A percentile compares a stretch with the other conserved stretches of the same genome.
Conservation (phyloP, 2,113 vertebrate species). For the Pyxicephalus adspersus region DNA sequence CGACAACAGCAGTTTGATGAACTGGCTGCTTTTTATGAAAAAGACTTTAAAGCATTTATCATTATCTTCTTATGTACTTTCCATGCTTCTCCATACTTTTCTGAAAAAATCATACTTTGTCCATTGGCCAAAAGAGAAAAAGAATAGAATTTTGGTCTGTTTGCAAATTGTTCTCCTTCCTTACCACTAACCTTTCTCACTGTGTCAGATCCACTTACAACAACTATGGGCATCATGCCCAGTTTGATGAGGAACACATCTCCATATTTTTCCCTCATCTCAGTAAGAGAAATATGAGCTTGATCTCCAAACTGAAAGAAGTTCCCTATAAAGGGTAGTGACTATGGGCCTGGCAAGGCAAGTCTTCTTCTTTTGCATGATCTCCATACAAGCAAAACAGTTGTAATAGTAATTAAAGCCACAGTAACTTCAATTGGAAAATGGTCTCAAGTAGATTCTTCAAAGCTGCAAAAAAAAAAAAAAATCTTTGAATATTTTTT, state of each 20-base stretch:
- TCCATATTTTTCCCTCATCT: conserved; percentile 66
- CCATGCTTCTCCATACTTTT: conserved; percentile 69
- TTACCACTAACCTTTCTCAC: conserved; percentile 66
- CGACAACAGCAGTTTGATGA: conserved; percentile 68
- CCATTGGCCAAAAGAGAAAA: conserved; percentile 74
- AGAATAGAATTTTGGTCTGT: conserved; percentile 67
- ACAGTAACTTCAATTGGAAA: neutral
- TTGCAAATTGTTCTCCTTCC: conserved; percentile 68
- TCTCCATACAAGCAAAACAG: neutral
- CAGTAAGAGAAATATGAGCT: conserved; percentile 69
- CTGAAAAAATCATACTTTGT: conserved; percentile 71
- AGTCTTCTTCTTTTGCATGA: neutral
- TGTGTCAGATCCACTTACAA: conserved; percentile 69
- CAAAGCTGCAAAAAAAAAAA: neutral
- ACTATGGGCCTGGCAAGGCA: conserved; percentile 65
- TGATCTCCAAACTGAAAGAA: conserved; percentile 69
- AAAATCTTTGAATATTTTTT: no score
- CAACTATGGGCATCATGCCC: conserved; percentile 66
- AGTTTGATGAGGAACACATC: conserved; percentile 70
- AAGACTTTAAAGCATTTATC: conserved; percentile 67
- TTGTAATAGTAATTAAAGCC: neutral
- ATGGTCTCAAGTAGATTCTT: neutral
- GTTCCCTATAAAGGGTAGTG: conserved; percentile 72
- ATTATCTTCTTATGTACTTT: conserved; percentile 72
- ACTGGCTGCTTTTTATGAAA: conserved; percentile 66